Evolutionary conservation across 2,113 vertebrate genomes (phyloP), one percentile per base, ranked within the genome.

Genomic region (Conger conger): DNA sequence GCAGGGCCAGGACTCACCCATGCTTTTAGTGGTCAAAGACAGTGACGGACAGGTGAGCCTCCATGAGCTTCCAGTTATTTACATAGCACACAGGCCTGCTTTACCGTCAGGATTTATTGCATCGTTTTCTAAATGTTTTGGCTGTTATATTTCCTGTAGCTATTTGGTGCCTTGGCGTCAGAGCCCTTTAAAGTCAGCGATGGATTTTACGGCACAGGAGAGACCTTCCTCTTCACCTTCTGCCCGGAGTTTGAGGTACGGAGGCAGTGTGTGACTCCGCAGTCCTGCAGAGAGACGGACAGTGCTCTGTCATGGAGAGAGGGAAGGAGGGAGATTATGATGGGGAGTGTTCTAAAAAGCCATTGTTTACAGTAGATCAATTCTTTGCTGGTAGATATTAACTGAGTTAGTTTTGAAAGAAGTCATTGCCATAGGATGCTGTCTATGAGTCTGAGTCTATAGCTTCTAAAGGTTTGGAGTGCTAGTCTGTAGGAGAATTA

Each of bases 191-290:
- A 96, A 96, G 94, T 97, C 85, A 97, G 96, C 0, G 95, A 97
- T 82, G 92, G 96, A 60, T 97, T 96, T 91, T 97, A 97, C 89
- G 96, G 96, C 86, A 97, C 96, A 16, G 96, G 96, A 86, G 96
- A 97, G 88, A 97, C 96, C 0, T 97, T 97, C 87, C 93, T 97
- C 87, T 97, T 96, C 87, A 96, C 96, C 2, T 97, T 97, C 88
- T 96, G 91, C 90, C 96, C 96, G 73, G 95, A 97, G n/a, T 97
- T 96, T 93, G 93, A 97, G 94, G 96, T 96, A 81, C 7, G 27
- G 17, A 33, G 68, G 68, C 68, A 73, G n/a, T 9, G 68, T 33
- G n/a, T 73, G n/a, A 73, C 20, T 73, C 68, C 30, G 68, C 68
- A 73, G 68, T 73, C 27, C 27, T 9, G 27, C 20, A 30, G 4